These are phyloP conservation scores for Pterocles gutturalis DNA, from an alignment of 2,113 vertebrate species.

Conservation along the genomic window DNA sequence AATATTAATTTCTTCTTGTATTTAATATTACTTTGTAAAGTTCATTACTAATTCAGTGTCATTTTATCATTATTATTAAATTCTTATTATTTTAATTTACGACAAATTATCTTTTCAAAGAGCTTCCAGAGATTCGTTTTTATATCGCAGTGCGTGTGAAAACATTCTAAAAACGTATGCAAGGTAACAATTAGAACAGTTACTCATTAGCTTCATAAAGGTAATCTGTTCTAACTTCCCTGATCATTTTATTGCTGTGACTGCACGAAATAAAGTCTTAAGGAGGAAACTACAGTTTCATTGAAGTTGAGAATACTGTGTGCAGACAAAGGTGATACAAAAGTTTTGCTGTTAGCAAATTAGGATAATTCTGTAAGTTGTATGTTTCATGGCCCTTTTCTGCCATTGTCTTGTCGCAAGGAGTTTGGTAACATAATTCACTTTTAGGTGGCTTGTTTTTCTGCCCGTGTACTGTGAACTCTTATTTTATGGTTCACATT, in stretches of 20 bases:
- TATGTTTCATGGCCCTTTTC: neutral
- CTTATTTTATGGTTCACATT: neutral
- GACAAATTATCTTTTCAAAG: neutral
- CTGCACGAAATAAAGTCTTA: neutral
- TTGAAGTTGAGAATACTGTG: neutral
- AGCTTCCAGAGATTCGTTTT: neutral
- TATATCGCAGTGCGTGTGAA: neutral
- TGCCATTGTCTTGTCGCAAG: neutral
- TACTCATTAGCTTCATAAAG: slow-evolving; percentile 20
- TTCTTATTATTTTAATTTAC: slow-evolving; percentile 26
- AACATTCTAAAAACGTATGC: slow-evolving; percentile 2
- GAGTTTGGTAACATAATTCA: neutral
- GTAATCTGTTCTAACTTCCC: neutral
- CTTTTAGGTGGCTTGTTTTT: neutral
- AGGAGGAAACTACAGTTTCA: neutral
- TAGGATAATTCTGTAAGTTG: neutral
- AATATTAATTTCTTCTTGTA: slow-evolving; percentile 23
- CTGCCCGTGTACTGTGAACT: neutral
- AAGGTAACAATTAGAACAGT: slow-evolving; percentile 32
- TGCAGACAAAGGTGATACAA: neutral
- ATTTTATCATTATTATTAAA: slow-evolving; percentile 27
- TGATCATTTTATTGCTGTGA: neutral
- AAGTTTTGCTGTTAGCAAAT: neutral
- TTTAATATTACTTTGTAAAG: slow-evolving; percentile 16
- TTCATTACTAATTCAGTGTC: slow-evolving; percentile 1